Evolutionary conservation across 2,888 invertebrate genomes (phyloP).

Genomic region (Julus scanicus): DNA sequence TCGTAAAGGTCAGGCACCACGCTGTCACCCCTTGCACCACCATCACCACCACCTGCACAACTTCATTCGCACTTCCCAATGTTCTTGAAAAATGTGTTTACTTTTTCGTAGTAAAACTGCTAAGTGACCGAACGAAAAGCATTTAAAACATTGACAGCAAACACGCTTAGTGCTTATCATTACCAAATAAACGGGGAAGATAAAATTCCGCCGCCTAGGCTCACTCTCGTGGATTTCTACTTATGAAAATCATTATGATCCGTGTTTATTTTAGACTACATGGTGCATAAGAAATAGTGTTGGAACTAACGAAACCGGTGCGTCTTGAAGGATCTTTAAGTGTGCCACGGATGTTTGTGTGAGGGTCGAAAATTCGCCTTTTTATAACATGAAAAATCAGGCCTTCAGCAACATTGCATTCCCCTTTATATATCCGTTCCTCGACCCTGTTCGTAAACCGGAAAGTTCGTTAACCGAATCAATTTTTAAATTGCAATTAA

Average conservation of each 20-base stretch:
- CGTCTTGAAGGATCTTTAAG: no score
- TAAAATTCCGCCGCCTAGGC: constrained; percentile 13
- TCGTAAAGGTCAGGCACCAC: constrained; percentile 1
- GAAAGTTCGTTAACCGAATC: no score
- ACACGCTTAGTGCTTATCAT: constrained; percentile 39
- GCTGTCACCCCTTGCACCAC: background rate
- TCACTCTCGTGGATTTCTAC: background rate
- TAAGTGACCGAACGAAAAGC: constrained; percentile 34
- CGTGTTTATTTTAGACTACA: no score
- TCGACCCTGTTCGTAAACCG: no score
- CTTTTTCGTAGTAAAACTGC: constrained; percentile 39
- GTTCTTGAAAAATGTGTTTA: constrained; percentile 21
- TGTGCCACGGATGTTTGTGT: no score
- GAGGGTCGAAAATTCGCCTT: no score
- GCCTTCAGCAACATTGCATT: no score
- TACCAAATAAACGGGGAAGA: background rate
- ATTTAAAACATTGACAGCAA: constrained; percentile 38
- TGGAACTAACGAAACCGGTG: no score
- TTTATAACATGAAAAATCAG: no score
- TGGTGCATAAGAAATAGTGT: no score
- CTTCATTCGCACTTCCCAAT: constrained; percentile 8
- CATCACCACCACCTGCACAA: constrained; percentile 1
- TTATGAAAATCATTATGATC: background rate
- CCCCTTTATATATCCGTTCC: no score
- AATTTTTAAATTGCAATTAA: no score